phyloP scores from a whole-genome alignment of 2,888 invertebrate genomes.

The Cryptocheilus praepositus region DNA sequence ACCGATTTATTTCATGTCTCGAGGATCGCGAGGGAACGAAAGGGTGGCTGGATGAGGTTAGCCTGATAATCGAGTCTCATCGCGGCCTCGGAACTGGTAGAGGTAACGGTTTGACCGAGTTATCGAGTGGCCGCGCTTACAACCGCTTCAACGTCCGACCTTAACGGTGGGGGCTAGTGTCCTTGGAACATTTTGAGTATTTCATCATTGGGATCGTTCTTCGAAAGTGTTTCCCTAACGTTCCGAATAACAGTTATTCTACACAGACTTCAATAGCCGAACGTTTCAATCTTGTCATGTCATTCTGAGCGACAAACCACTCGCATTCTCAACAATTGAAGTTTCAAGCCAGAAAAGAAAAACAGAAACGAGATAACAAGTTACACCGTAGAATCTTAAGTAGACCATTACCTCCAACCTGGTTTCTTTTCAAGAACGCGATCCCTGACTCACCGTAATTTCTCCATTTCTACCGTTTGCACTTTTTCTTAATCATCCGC shows the following conservation, averaged over 20 bases:
- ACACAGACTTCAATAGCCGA: slow-evolving; percentile 7
- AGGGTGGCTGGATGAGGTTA: not conserved
- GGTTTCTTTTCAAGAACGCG: no score
- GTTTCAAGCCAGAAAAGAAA: no score
- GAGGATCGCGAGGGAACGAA: no score
- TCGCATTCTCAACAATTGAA: no score
- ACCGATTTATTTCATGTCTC: no score
- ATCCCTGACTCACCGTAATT: no score
- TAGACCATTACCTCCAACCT: no score
- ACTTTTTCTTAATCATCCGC: no score
- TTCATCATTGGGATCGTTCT: slow-evolving; percentile 31
- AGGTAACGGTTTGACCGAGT: slow-evolving; percentile 68
- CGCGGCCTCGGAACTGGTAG: slow-evolving; percentile 41
- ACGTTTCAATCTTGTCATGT: not conserved
- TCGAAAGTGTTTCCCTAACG: slow-evolving; percentile 27
- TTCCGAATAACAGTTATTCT: not conserved
- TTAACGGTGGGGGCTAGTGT: slow-evolving; percentile 52
- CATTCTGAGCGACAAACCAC: not conserved
- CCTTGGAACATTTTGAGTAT: slow-evolving; percentile 56
- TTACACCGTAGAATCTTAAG: no score
- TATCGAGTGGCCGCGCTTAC: slow-evolving; percentile 46
- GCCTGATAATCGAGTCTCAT: slow-evolving; percentile 27
- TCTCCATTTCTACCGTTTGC: no score
- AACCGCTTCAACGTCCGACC: slow-evolving; percentile 44
- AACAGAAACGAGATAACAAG: no score